Base-by-base conservation (phyloP, 2,888 invertebrate genomes). In the Spicauda simplicius region DNA sequence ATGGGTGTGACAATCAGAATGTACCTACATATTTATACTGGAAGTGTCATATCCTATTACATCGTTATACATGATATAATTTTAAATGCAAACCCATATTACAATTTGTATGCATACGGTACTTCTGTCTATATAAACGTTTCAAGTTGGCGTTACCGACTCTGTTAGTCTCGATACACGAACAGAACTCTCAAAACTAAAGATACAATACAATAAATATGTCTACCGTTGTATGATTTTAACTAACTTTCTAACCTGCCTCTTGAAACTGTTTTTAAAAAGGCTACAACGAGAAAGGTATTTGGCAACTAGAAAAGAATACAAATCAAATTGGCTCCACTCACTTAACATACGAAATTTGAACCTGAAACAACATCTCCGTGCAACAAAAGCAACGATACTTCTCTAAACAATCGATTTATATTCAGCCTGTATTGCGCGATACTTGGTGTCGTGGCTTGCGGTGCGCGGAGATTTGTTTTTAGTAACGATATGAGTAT, bases 221-320 rank as follows among this genome's bases (percentile, higher is more conserved):
- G 73, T 85, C 81, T 85, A 86, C 81, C 85, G 84, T 83, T 84
- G 84, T 84, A 83, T 83, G 84, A 78, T 81, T 83, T 81, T 80
- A 80, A 83, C 81, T 81, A 86, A 83, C 81, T 82, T 81, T 82
- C 85, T 87, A 87, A 84, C 79, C 79, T 82, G 86, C 81, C 81
- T 86, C 82, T 77, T 82, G 87, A 88, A 88, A 87, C 85, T 88
- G 87, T 81, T 79, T 74, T 80, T 82, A 19, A 55, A 80, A 82
- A 82, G 83, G 85, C 84, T 86, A 86, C 81, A 85, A 84, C 79
- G 85, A 83, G 78, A 86, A 82, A 82, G 84, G 81, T 91, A 91
- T 92, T 91, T 91, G 91, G 91, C 90, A 91, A 91, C 87, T 90
- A 84, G 87, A 90, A 89, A 84, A 86, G 85, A 84, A 89, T 88